phyloP scores from a whole-genome alignment of 1,140 invertebrate genomes.

The Belonocnema kinseyi region DNA sequence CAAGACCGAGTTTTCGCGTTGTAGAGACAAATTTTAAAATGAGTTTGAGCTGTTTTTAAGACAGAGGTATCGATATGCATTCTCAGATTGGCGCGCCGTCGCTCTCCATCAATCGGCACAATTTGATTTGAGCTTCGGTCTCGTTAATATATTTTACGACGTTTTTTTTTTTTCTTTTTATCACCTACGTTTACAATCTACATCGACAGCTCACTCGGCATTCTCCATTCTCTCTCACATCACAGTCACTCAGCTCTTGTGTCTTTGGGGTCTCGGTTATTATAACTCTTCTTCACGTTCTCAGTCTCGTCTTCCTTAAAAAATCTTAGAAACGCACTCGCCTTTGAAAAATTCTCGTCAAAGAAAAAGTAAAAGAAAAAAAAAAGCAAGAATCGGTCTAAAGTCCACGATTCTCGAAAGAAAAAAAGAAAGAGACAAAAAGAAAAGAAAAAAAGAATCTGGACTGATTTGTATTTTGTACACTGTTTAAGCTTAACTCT shows the following conservation, averaged over 20 bases:
- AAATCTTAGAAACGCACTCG: constrained; percentile 22
- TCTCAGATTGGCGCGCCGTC: too few relatives aligned
- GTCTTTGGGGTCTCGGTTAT: constrained; percentile 57
- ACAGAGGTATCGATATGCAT: too few relatives aligned
- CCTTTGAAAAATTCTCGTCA: constrained; percentile 30
- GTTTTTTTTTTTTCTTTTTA: not conserved
- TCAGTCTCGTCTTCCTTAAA: constrained; percentile 45
- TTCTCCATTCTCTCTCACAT: constrained; percentile 43
- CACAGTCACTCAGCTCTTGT: constrained; percentile 60
- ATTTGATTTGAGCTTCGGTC: too few relatives aligned
- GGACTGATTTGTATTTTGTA: constrained; percentile 21
- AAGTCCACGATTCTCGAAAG: not conserved
- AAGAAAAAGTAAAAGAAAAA: constrained; percentile 33
- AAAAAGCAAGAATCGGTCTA: constrained; percentile 21
- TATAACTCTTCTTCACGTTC: constrained; percentile 43
- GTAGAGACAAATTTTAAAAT: too few relatives aligned
- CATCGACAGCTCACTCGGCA: constrained; percentile 2
- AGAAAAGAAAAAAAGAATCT: constrained; percentile 27
- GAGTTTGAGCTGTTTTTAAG: too few relatives aligned
- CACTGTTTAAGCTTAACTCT: constrained; percentile 9
- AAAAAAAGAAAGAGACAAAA: constrained; percentile 33
- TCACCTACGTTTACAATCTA: constrained; percentile 21
- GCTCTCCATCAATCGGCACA: too few relatives aligned
- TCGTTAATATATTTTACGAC: not conserved
- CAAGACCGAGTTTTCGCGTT: too few relatives aligned